These are phyloP conservation scores for Spinibarbus caldwelli DNA, from an alignment of 2,797 vertebrate species.

Conservation along the genomic window DNA sequence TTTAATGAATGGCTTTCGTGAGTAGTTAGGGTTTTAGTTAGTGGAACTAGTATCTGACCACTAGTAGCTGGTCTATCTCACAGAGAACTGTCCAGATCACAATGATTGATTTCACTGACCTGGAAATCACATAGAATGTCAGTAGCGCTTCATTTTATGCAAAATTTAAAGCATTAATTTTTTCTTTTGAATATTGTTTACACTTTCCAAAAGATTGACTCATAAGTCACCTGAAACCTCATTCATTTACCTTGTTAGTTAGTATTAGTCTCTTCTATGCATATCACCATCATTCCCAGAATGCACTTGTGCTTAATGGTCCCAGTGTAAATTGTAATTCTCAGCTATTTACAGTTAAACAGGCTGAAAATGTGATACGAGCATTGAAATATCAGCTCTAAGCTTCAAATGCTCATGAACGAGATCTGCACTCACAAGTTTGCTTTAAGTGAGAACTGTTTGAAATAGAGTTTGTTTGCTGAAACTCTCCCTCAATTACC, in stretches of 20 bases:
- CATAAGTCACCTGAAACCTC: background rate
- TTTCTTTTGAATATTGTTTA: background rate
- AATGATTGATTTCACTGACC: background rate
- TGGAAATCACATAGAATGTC: background rate
- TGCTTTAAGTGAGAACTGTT: slow-evolving; percentile 39
- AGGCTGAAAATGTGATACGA: background rate
- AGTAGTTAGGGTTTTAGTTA: background rate
- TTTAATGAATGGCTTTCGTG: background rate
- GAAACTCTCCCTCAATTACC: slow-evolving; percentile 39
- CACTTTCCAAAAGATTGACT: background rate
- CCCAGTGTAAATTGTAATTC: slow-evolving; percentile 13
- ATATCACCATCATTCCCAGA: slow-evolving; percentile 3
- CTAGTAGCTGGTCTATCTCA: background rate
- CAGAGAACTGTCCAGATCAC: background rate
- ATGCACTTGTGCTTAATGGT: slow-evolving; percentile 30
- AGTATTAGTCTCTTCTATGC: slow-evolving; percentile 1
- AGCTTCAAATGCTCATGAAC: background rate
- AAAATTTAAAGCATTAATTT: background rate
- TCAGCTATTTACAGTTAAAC: slow-evolving; percentile 37
- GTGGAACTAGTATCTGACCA: background rate
- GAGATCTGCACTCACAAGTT: background rate
- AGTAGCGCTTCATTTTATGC: background rate
- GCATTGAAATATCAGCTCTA: slow-evolving; percentile 36
- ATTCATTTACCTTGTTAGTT: background rate
- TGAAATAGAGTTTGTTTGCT: slow-evolving; percentile 53